Evolutionary conservation across 2,888 invertebrate species (phyloP).

Genomic region (Melanchra persicariae): DNA sequence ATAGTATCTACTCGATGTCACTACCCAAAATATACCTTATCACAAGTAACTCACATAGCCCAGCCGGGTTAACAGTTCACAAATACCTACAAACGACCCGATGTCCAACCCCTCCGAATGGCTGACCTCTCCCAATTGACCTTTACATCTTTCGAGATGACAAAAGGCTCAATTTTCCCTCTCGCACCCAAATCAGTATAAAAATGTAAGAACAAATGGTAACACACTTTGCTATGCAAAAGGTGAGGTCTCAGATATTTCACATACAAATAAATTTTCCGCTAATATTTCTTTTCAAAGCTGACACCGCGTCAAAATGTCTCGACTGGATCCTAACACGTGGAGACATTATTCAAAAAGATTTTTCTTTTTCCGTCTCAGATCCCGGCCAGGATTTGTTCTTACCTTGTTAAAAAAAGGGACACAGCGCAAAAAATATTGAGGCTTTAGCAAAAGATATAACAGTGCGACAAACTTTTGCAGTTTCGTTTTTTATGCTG

Average conservation of each 20-base stretch:
- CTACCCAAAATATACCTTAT: not conserved
- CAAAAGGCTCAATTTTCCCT: conserved; percentile 49
- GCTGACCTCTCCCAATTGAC: conserved; percentile 46
- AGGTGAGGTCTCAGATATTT: conserved; percentile 54
- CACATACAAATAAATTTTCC: conserved; percentile 55
- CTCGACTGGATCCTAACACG: conserved; percentile 57
- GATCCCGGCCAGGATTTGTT: conserved; percentile 44
- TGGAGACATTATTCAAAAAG: conserved; percentile 59
- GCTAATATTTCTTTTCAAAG: conserved; percentile 63
- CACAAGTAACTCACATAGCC: not conserved
- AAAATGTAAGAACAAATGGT: conserved; percentile 62
- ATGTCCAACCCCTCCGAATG: conserved; percentile 15
- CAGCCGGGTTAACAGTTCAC: conserved; percentile 31
- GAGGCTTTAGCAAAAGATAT: not conserved
- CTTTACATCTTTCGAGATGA: conserved; percentile 41
- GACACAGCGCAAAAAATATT: conserved; percentile 33
- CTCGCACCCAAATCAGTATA: conserved; percentile 56
- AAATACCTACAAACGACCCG: conserved; percentile 37
- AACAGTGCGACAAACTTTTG: conserved; percentile 20
- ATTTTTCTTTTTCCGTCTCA: conserved; percentile 44
- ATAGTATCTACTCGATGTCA: not conserved
- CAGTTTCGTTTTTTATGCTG: conserved; percentile 28
- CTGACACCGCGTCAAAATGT: conserved; percentile 56
- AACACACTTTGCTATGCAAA: conserved; percentile 55
- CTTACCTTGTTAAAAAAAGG: conserved; percentile 42